These are phyloP conservation scores for Ganaspis sp. DNA, from an alignment of 1,140 invertebrate genomes.

Conservation along the genomic window DNA sequence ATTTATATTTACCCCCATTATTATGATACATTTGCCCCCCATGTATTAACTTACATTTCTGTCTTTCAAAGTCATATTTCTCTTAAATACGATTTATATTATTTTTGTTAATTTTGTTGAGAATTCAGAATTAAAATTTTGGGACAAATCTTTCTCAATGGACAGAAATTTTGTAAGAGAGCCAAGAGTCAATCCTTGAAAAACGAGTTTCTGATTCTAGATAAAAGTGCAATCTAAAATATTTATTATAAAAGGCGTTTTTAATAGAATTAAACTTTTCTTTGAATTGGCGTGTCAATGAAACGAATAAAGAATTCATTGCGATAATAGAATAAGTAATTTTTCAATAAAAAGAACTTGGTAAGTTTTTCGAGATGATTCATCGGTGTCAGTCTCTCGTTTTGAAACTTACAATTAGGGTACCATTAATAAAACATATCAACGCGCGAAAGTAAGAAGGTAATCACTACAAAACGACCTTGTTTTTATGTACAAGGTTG, in stretches of 20 bases:
- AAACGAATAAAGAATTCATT: slow-evolving; percentile 7
- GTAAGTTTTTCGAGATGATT: slow-evolving; percentile 6
- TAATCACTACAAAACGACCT: slow-evolving; percentile 24
- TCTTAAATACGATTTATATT: no score
- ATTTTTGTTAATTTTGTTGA: no score
- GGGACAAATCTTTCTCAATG: not conserved
- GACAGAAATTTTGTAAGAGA: slow-evolving; percentile 2
- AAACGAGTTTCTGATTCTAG: slow-evolving; percentile 7
- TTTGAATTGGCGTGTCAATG: not conserved
- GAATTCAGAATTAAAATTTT: no score
- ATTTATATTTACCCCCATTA: no score
- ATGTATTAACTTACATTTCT: no score
- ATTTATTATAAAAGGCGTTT: not conserved
- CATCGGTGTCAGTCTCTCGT: not conserved
- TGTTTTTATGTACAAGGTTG: slow-evolving; percentile 5
- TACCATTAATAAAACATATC: slow-evolving; percentile 40
- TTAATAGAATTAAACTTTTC: not conserved
- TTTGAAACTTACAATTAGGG: slow-evolving; percentile 28
- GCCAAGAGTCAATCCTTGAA: not conserved
- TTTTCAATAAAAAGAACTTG: slow-evolving; percentile 7
- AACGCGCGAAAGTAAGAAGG: slow-evolving; percentile 27
- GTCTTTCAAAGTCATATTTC: no score
- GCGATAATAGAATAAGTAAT: slow-evolving; percentile 31
- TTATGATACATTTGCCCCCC: no score
- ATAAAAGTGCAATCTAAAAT: not conserved